Evolutionary conservation across 1,140 invertebrate genomes (phyloP).

Genomic region (Trinorchestia longiramus): DNA sequence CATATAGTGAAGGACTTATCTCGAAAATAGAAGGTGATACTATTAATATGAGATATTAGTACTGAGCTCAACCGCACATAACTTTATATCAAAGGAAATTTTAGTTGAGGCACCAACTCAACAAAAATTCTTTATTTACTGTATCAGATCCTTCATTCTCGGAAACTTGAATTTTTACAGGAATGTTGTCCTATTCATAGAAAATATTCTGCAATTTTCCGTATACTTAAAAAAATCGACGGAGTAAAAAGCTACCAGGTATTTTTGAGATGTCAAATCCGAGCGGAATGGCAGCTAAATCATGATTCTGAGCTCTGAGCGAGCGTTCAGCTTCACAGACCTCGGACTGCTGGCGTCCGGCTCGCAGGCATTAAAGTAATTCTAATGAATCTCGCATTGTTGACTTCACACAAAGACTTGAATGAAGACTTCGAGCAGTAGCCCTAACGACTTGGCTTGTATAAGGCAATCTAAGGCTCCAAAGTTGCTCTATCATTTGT

Average conservation of each 20-base stretch:
- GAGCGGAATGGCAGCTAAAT: not conserved
- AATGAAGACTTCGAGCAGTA: slow-evolving; percentile 50
- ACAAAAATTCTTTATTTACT: not conserved
- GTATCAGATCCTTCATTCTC: not conserved
- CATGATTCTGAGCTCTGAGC: not conserved
- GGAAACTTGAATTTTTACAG: not conserved
- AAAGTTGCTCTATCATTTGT: slow-evolving; percentile 46
- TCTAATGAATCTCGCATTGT: slow-evolving; percentile 49
- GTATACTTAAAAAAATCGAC: not conserved
- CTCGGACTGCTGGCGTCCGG: slow-evolving; percentile 1
- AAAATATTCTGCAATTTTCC: not conserved
- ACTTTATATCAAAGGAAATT: not conserved
- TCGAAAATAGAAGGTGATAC: not conserved
- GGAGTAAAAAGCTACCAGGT: not conserved
- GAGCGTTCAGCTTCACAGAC: slow-evolving; percentile 6
- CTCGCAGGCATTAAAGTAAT: slow-evolving; percentile 34
- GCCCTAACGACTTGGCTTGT: slow-evolving; percentile 45
- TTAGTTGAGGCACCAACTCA: not conserved
- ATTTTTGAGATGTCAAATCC: not conserved
- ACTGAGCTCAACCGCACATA: not conserved
- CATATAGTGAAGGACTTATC: not conserved
- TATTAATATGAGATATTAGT: not conserved
- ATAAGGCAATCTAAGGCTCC: slow-evolving; percentile 46
- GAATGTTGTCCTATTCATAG: not conserved
- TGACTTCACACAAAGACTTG: slow-evolving; percentile 49